Conservation (phyloP, 2,888 invertebrate genomes). For the Allophyes oxyacanthae region DNA sequence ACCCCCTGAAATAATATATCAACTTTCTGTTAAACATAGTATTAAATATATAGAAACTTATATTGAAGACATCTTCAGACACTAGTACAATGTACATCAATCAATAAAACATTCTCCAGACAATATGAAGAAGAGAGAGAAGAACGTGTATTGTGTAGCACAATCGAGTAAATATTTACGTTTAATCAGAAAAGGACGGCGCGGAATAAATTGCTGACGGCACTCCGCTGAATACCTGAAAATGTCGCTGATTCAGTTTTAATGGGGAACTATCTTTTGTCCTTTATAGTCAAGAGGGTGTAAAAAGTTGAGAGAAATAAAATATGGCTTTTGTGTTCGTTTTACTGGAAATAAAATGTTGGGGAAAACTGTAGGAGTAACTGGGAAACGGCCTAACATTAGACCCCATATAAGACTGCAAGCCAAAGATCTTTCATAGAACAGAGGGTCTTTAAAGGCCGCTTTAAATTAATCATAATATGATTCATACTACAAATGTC, state of each 20-base stretch:
- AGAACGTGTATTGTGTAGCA: constrained; percentile 5
- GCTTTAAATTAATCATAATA: too few species aligned
- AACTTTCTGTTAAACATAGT: too few species aligned
- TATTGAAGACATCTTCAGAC: too few species aligned
- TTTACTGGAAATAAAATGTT: neutral
- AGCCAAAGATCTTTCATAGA: too few species aligned
- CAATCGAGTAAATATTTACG: constrained; percentile 36
- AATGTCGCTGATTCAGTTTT: constrained; percentile 36
- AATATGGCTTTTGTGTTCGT: neutral
- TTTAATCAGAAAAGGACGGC: constrained; percentile 22
- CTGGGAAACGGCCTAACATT: too few species aligned
- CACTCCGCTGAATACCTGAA: constrained; percentile 32
- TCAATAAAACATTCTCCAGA: constrained; percentile 1
- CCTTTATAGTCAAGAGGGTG: constrained; percentile 12
- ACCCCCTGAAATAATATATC: too few species aligned
- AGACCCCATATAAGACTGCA: too few species aligned
- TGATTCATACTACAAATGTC: too few species aligned
- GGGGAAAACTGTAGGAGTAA: too few species aligned
- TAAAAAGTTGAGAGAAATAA: constrained; percentile 14
- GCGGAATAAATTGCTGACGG: constrained; percentile 27
- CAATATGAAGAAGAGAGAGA: constrained; percentile 5
- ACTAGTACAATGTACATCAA: neutral
- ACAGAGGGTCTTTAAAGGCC: too few species aligned
- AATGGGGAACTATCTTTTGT: constrained; percentile 46
- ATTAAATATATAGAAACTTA: too few species aligned